Conservation (phyloP, 2,888 invertebrate species). For the Cheilosia scutellata region DNA sequence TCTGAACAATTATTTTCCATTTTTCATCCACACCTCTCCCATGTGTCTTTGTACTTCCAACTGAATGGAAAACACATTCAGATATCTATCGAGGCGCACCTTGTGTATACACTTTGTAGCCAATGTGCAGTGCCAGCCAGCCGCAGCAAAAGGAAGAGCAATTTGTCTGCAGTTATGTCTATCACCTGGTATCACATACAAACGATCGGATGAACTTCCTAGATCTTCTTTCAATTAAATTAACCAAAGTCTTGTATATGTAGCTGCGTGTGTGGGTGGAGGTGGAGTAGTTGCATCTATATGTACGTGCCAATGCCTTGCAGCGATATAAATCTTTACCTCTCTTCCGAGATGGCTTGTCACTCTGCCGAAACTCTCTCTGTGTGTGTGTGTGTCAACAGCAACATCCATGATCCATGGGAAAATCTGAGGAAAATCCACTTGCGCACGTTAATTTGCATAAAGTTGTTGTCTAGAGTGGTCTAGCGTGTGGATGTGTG, state of each 20-base stretch:
- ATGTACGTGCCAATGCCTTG: constrained; percentile 61
- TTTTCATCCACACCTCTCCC: constrained; percentile 73
- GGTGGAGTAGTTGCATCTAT: constrained; percentile 37
- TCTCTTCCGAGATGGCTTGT: constrained; percentile 43
- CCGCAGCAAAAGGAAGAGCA: constrained; percentile 59
- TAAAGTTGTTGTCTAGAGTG: constrained; percentile 53
- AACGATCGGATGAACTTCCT: constrained; percentile 73
- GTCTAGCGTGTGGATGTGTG: constrained; percentile 7
- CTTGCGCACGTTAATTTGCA: constrained; percentile 65
- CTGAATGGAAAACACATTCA: constrained; percentile 43
- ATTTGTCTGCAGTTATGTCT: constrained; percentile 74
- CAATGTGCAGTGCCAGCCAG: neutral
- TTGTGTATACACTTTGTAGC: constrained; percentile 42
- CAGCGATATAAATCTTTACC: constrained; percentile 50
- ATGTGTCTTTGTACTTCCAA: constrained; percentile 30
- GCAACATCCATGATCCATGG: constrained; percentile 66
- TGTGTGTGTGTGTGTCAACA: constrained; percentile 61
- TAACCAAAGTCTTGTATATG: constrained; percentile 43
- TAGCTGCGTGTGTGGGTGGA: constrained; percentile 61
- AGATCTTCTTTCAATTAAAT: constrained; percentile 75
- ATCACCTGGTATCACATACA: constrained; percentile 64
- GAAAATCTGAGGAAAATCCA: constrained; percentile 74
- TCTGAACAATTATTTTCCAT: constrained; percentile 73
- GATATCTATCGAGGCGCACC: constrained; percentile 73
- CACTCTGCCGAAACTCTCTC: constrained; percentile 46